phyloP scores from a whole-genome alignment of 2,888 invertebrate species.

The Eumacrocentrus americanus region DNA sequence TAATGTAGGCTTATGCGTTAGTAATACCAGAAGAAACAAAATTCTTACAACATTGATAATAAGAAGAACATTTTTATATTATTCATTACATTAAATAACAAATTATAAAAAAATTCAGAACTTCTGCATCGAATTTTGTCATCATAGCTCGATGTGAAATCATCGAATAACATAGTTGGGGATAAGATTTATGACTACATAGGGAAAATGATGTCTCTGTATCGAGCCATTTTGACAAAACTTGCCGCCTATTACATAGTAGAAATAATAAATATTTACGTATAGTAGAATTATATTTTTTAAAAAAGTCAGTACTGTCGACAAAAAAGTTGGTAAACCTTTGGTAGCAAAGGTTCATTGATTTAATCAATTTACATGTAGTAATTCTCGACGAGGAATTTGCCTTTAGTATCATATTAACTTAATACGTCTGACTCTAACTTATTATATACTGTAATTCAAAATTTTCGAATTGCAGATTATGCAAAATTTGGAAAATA shows the following conservation, averaged over 20 bases:
- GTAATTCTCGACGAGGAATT: too few species aligned
- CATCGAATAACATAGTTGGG: neutral
- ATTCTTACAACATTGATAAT: slow-evolving; percentile 57
- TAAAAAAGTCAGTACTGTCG: slow-evolving; percentile 51
- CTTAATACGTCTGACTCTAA: too few species aligned
- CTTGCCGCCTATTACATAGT: slow-evolving; percentile 40
- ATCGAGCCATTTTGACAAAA: slow-evolving; percentile 41
- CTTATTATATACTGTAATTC: neutral
- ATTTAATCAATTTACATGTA: neutral
- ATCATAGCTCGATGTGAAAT: neutral
- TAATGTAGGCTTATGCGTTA: slow-evolving; percentile 57
- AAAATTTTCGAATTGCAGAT: neutral
- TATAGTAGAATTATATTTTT: slow-evolving; percentile 37
- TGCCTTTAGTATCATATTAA: too few species aligned
- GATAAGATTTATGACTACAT: neutral
- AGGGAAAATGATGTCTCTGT: neutral
- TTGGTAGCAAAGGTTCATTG: neutral
- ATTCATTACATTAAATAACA: slow-evolving; percentile 60
- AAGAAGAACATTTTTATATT: slow-evolving; percentile 57
- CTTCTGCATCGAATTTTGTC: slow-evolving; percentile 41
- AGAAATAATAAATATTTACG: slow-evolving; percentile 58
- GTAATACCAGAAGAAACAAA: slow-evolving; percentile 58
- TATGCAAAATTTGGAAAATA: neutral
- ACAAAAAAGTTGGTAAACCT: slow-evolving; percentile 45
- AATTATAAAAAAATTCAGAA: slow-evolving; percentile 59